Conservation (phyloP, 2,797 vertebrate species). For the Argyrosomus regius region DNA sequence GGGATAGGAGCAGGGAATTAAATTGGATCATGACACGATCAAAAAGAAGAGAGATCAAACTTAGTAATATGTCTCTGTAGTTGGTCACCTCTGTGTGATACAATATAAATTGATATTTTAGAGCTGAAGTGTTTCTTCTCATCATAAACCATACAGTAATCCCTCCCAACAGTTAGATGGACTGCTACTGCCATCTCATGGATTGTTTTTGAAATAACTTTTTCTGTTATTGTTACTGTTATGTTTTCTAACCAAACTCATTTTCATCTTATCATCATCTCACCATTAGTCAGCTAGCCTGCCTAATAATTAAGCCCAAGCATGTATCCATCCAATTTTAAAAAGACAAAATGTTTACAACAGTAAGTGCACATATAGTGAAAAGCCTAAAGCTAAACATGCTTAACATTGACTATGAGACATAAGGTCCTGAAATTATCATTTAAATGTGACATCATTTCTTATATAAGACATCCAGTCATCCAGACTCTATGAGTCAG, state of each 20-base stretch:
- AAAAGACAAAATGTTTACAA: too few species aligned
- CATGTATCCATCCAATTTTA: too few species aligned
- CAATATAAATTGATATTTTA: background rate
- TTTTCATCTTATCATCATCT: background rate
- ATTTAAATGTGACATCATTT: too few species aligned
- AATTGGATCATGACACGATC: background rate
- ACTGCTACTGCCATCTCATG: slow-evolving; percentile 28
- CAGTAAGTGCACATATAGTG: too few species aligned
- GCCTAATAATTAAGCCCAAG: too few species aligned
- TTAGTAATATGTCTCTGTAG: background rate
- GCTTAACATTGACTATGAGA: too few species aligned
- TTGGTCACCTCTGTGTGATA: background rate
- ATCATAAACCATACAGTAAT: background rate
- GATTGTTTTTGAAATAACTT: background rate
- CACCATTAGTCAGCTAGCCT: background rate
- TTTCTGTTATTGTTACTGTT: background rate
- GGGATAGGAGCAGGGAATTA: background rate
- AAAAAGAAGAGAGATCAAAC: background rate
- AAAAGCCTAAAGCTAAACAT: too few species aligned
- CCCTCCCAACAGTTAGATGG: background rate
- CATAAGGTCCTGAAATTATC: too few species aligned
- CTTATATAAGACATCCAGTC: too few species aligned
- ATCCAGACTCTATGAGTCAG: too few species aligned
- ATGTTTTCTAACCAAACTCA: background rate
- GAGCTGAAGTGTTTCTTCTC: background rate